A percentile compares a stretch with the other conserved stretches of the same genome.
Evolutionary conservation across 1,140 invertebrate species (phyloP).

Genomic region (Drosophila sproati): DNA sequence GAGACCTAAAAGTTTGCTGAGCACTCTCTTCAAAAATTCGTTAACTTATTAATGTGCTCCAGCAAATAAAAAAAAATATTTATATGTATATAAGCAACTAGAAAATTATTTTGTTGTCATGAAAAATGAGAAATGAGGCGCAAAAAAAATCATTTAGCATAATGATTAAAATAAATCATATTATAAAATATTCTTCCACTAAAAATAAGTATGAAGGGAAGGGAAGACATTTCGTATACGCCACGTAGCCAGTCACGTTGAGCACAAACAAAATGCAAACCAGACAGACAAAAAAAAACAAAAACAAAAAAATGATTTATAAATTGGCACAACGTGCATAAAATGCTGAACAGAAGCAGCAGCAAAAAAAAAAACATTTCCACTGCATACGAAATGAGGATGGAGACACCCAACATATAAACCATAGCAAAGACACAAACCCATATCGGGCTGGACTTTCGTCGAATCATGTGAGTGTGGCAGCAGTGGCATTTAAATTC

Average conservation of each 20-base stretch:
- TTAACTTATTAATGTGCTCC: conserved; percentile 12
- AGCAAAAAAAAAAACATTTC: conserved; percentile 52
- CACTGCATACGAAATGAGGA: conserved; percentile 80
- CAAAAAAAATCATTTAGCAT: conserved; percentile 78
- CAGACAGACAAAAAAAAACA: conserved; percentile 67
- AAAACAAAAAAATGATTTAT: conserved; percentile 65
- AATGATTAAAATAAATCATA: conserved; percentile 83
- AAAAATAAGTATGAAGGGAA: conserved; percentile 48
- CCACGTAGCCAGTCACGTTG: conserved; percentile 69
- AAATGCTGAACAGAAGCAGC: conserved; percentile 69
- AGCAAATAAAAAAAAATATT: conserved; percentile 21
- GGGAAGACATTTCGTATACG: conserved; percentile 70
- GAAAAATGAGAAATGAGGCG: conserved; percentile 51
- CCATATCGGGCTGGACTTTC: conserved; percentile 26
- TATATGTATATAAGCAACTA: conserved; percentile 7
- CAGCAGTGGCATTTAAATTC: conserved; percentile 81
- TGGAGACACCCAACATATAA: conserved; percentile 37
- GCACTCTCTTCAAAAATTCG: conserved; percentile 12
- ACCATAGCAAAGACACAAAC: conserved; percentile 24
- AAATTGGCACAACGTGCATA: conserved; percentile 82
- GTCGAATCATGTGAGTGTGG: conserved; percentile 52
- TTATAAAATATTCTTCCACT: conserved; percentile 47
- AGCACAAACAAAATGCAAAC: conserved; percentile 75
- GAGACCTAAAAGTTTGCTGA: conserved; percentile 14
- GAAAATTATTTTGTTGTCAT: conserved; percentile 61